Base-by-base conservation (phyloP, 2,797 vertebrate species). In the Sebastes diploproa region DNA sequence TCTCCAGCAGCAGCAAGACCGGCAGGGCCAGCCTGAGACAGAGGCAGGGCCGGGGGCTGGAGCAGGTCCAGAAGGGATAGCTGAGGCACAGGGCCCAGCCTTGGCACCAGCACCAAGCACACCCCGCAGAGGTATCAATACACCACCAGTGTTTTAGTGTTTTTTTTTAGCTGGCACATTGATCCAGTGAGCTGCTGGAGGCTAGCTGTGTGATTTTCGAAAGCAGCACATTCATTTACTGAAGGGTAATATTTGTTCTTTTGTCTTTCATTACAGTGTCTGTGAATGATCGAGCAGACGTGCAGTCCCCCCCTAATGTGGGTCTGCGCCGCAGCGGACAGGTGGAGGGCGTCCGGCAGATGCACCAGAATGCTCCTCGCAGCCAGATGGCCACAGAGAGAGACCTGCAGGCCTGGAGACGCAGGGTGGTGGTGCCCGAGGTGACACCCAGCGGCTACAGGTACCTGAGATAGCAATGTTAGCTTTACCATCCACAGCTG, bases 301-400 rank as follows among this genome's bases (percentile, higher is more conserved):
- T 98, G 72, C 96, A 98, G 86, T 98, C 98, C 2, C 96, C 98
- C 1, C 97, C 98, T 30, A 98, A 98, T 62, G 98, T 98, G 46
- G 98, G 97, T 6, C 93, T 99, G 64, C 96, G 98, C 6, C 98
- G 98, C 34, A 99, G 97, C 2, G 98, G 98, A 10, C 98, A 99
- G 90, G 98, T 98, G 81, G 98, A 99, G 91, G 98, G 98, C 0
- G 98, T 99, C 18, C 96, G 98, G 20, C 98, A 99, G 86, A 98
- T 98, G 98, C 98, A 99, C 88, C 97, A 98, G 85, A 99, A 98
- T 6, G 97, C 98, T 7, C 98, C 98, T 0, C 96, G 97, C 22
- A 99, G 98, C 93, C 98, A 99, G 86, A 99, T 99, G 82, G 98
- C 98, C 68, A 99, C 98, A 0, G 97, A 99, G 87, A 93, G 97